These are phyloP conservation scores for Hemicordylus capensis DNA, from an alignment of 2,113 vertebrate species.

Conservation along the genomic window DNA sequence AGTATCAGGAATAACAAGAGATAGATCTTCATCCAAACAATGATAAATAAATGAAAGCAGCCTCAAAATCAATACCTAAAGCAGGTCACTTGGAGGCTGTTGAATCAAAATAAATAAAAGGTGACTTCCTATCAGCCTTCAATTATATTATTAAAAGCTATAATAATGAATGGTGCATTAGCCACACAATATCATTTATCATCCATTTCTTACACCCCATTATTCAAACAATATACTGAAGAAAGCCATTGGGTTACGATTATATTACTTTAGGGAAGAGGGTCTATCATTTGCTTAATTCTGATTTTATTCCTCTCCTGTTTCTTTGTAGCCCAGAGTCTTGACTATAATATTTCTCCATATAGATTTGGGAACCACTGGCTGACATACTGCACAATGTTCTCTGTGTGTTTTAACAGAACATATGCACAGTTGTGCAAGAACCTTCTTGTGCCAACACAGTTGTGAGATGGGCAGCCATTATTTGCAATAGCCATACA, in stretches of 20 bases:
- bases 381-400: too few species aligned
- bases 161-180: background rate
- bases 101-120: background rate
- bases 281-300: background rate
- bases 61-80: slow-evolving; percentile 2
- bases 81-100: background rate
- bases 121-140: background rate
- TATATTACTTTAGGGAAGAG: background rate
- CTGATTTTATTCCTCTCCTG: background rate
- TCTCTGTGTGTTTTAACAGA: too few species aligned
- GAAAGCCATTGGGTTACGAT: background rate
- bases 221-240: slow-evolving; percentile 17
- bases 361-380: background rate
- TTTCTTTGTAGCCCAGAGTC: background rate
- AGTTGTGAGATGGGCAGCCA: too few species aligned
- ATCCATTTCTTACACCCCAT: background rate
- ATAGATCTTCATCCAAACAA: background rate
- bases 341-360: background rate
- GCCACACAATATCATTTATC: background rate
- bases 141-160: background rate
- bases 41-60: background rate
- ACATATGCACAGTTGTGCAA: too few species aligned
- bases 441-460: too few species aligned
- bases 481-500: too few species aligned
- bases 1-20: background rate